Conservation (phyloP, 2,888 invertebrate species). For the Ptychoptera contaminata region DNA sequence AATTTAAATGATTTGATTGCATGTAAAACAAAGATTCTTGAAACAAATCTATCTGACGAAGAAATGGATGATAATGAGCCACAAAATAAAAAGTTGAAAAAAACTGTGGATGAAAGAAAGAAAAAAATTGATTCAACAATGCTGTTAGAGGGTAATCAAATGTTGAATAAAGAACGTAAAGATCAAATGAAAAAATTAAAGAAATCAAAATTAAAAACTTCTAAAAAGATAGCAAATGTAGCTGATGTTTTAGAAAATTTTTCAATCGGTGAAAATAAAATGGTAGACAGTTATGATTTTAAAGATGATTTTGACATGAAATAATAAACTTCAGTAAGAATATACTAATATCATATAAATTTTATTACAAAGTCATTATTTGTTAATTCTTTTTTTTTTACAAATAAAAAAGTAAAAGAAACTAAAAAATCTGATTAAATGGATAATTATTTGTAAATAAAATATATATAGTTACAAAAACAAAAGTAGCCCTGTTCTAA, state of each 20-base stretch:
- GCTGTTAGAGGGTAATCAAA: conserved; percentile 50
- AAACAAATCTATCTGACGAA: conserved; percentile 30
- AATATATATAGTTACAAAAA: too few species aligned
- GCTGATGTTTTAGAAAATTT: conserved; percentile 46
- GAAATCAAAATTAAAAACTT: conserved; percentile 38
- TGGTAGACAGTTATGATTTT: background rate
- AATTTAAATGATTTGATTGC: background rate
- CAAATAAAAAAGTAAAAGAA: too few species aligned
- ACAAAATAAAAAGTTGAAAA: conserved; percentile 15
- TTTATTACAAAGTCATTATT: background rate
- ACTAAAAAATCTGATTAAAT: too few species aligned
- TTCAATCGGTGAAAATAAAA: conserved; percentile 7
- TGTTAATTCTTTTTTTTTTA: too few species aligned
- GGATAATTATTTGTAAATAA: too few species aligned
- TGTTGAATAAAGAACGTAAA: conserved; percentile 41
- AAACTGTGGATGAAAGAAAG: conserved; percentile 19
- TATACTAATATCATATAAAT: too few species aligned
- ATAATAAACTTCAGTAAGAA: too few species aligned
- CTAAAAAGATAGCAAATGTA: conserved; percentile 46
- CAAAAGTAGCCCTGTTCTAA: too few species aligned
- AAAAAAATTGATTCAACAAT: conserved; percentile 46
- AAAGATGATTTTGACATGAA: background rate
- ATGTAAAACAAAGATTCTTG: conserved; percentile 32
- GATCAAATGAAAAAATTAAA: conserved; percentile 35
- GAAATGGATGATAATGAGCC: conserved; percentile 22